Base-by-base conservation (phyloP, 2,113 vertebrate genomes). In the Oxygymnocypris stewartii region DNA sequence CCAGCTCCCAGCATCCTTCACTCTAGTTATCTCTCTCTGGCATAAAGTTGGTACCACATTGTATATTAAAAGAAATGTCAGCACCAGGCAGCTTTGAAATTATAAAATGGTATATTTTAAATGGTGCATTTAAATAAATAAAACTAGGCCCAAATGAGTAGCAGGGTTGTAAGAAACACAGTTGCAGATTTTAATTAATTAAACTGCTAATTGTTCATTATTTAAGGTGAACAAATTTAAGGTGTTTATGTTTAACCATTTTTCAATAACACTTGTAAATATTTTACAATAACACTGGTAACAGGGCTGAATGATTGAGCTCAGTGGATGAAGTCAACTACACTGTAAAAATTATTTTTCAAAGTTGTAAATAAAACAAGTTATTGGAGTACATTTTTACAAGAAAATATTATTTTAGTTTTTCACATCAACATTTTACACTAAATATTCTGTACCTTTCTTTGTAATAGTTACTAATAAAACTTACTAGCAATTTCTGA, bases 1-100 rank as follows among this genome's bases (percentile, higher is more conserved):
- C 6, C 28, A 31, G 28, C 28, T 31, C 28, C 67, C 42, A 28
- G 31, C 35, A 76, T 69, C 31, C 28, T 42, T 61, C 23, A 40
- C 69, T 47, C 61, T 40, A 54, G 47, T 84, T 61, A 61, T 40
- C 25, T 86, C 31, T 69, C 37, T 2, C 31, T 28, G 59, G 31
- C 23, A 79, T 82, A 73, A 87, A 63, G 79, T 51, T 84, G 76
- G 67, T 61, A 75, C 57, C 13, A 9, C 20, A 14, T 10, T 54
- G 13, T 44, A 54, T 14, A 59, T 28, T 69, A 63, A 7, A 59
- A 79, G 44, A 63, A 57, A 35, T 44, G 42, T 85, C 67, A 28
- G 31, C 16, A 4, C 37, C 47, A 59, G 40, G 49, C 47, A 28
- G 42, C 49, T 47, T 40, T 81, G 59, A 79, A 61, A 65, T n/a